These are phyloP conservation scores for Scomberomorus guttatus DNA, from an alignment of 2,797 vertebrate genomes.

Conservation along the genomic window DNA sequence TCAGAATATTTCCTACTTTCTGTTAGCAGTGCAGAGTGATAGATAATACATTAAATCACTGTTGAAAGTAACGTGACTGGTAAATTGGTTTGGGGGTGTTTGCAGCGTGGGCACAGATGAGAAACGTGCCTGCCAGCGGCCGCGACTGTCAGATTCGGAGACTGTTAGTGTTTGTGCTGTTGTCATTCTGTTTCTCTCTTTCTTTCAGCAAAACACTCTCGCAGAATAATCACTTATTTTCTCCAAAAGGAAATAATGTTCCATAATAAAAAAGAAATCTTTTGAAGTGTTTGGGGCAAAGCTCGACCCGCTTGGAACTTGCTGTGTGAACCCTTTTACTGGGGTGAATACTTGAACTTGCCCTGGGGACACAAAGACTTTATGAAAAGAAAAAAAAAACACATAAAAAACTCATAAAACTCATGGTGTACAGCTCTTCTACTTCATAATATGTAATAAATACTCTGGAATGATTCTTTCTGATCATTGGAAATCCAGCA, in stretches of 20 bases:
- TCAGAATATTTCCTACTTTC: not conserved
- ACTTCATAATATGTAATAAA: conserved; percentile 63
- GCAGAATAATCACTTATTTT: conserved; percentile 29
- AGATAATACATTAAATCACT: not conserved
- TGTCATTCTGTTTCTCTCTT: conserved; percentile 21
- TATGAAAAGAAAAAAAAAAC: conserved; percentile 38
- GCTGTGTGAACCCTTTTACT: conserved; percentile 62
- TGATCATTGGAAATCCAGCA: conserved; percentile 57
- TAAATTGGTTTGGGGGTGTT: conserved; percentile 2
- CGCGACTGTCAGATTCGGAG: not conserved
- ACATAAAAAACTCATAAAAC: conserved; percentile 60
- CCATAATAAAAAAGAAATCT: conserved; percentile 37
- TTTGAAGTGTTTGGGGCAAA: conserved; percentile 52
- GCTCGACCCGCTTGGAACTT: not conserved
- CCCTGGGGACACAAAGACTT: conserved; percentile 59
- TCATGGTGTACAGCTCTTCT: conserved; percentile 36
- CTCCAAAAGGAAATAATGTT: conserved; percentile 39
- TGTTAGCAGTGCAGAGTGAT: not conserved
- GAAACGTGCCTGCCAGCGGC: not conserved
- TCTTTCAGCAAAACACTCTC: conserved; percentile 27
- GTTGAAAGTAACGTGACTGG: not conserved
- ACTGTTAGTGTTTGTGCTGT: conserved; percentile 16
- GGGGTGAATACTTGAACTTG: conserved; percentile 66
- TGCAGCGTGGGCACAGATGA: conserved; percentile 4
- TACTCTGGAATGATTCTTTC: conserved; percentile 58